Percentiles rank a stretch among this genome's conserved stretches.
These are phyloP conservation scores for Acrossocheilus fasciatus DNA, from an alignment of 2,797 vertebrate genomes.

Conservation along the genomic window DNA sequence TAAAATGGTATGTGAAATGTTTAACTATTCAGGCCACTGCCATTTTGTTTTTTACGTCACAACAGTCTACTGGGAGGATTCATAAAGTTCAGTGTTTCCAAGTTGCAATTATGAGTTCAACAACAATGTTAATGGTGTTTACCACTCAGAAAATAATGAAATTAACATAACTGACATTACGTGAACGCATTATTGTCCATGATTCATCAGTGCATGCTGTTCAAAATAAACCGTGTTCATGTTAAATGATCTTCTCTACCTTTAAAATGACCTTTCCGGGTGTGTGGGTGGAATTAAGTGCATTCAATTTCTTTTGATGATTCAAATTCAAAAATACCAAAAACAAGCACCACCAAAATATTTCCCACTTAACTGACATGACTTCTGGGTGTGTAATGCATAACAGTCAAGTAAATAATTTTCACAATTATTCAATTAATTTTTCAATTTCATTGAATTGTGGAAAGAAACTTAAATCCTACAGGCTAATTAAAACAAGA, in stretches of 20 bases:
- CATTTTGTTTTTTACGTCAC: background rate
- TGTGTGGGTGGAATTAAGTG: background rate
- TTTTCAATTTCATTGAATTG: background rate
- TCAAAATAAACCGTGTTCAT: background rate
- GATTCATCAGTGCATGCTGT: background rate
- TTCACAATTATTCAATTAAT: too few species aligned
- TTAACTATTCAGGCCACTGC: background rate
- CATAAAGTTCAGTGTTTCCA: background rate
- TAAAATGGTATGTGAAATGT: background rate
- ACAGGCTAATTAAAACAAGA: background rate
- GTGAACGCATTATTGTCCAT: background rate
- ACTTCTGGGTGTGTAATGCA: background rate
- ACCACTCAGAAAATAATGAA: background rate
- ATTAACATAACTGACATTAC: background rate
- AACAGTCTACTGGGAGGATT: background rate
- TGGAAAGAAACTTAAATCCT: background rate
- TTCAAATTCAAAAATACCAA: background rate
- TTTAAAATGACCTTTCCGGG: background rate
- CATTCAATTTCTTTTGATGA: background rate
- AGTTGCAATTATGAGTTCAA: background rate
- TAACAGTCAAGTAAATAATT: background rate
- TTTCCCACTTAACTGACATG: background rate
- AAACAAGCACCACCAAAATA: background rate
- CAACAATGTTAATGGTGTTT: background rate
- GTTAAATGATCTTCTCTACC: background rate